Base-by-base conservation (phyloP, 2,113 vertebrate genomes). In the Excalfactoria chinensis region DNA sequence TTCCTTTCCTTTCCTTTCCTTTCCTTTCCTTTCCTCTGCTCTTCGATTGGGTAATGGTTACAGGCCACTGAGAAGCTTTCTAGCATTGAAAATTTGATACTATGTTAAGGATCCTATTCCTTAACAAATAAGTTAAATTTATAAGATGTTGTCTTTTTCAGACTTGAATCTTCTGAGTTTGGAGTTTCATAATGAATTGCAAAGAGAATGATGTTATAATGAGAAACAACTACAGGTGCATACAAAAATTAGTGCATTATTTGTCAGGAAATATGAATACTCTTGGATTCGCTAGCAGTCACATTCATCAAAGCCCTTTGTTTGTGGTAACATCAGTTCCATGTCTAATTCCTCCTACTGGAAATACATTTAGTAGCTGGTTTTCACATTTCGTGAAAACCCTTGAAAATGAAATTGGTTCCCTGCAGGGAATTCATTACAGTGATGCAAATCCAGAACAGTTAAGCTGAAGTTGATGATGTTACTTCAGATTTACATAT, bases 271-370 rank as follows among this genome's bases (percentile, higher is more conserved):
- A 93, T 49, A 70, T 7, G 23, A 73, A 62, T 79, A 41, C 40
- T 88, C 19, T 84, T 64, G 20, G 0, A 0, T 92, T 90, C 58
- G 78, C 30, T 59, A 84, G 34, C 32, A 76, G 71, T 85, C n/a
- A 16, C 37, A 51, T 85, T 92, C 82, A 91, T 96, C 82, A 88
- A 73, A 93, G 43, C 17, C 56, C 60, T 96, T 93, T 96, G 82
- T 93, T 51, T 91, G 16, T 60, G 32, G 48, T 84, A 88, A 37
- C 48, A 84, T 78, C 66, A 56, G 14, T 75, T 91, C 79, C 77
- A 8, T 70, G 40, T 85, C 43, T 85, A 80, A 85, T 91, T 83
- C 43, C 56, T 87, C 59, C 82, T 60, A 51, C 1, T 89, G 91
- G 72, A 87, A 93, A 23, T 46, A 68, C 19, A 53, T 83, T 93